phyloP scores from a whole-genome alignment of 2,113 vertebrate genomes.

The Dermatemys mawii region DNA sequence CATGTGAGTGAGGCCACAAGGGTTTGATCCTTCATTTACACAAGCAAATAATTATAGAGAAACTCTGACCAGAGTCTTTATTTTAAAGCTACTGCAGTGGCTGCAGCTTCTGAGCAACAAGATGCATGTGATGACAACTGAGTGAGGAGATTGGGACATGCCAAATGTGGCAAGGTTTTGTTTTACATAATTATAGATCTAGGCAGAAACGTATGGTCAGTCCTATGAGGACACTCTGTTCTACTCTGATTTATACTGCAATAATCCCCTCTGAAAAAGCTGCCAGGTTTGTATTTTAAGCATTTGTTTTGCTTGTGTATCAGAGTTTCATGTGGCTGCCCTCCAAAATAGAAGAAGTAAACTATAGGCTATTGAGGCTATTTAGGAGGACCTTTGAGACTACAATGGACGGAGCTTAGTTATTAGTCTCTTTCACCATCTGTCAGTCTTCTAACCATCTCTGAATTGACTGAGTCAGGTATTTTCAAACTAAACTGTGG shows the following conservation, averaged over 20 bases:
- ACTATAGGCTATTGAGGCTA: slow-evolving; percentile 23
- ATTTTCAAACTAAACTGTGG: background rate
- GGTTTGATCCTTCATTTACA: slow-evolving; percentile 21
- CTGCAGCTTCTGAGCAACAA: slow-evolving; percentile 18
- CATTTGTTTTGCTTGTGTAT: slow-evolving; percentile 50
- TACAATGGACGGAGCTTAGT: slow-evolving; percentile 10
- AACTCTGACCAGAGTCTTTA: slow-evolving; percentile 30
- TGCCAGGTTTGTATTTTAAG: slow-evolving; percentile 30
- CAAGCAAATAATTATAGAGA: background rate
- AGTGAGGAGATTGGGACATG: background rate
- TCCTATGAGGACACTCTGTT: slow-evolving; percentile 34
- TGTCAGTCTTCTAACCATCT: slow-evolving; percentile 31
- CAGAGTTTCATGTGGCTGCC: slow-evolving; percentile 39
- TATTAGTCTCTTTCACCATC: slow-evolving; percentile 44
- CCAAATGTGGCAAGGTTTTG: background rate
- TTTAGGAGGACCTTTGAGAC: background rate
- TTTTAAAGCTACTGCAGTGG: slow-evolving; percentile 13
- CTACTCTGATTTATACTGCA: slow-evolving; percentile 53
- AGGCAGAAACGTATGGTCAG: background rate
- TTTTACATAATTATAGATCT: background rate
- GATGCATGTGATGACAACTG: background rate
- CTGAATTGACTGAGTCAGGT: slow-evolving; percentile 23
- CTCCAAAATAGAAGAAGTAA: slow-evolving; percentile 51
- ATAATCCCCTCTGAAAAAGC: slow-evolving; percentile 41
- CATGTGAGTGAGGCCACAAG: slow-evolving; percentile 20